phyloP scores from a whole-genome alignment of 1,140 invertebrate genomes.

The Ooceraea biroi region DNA sequence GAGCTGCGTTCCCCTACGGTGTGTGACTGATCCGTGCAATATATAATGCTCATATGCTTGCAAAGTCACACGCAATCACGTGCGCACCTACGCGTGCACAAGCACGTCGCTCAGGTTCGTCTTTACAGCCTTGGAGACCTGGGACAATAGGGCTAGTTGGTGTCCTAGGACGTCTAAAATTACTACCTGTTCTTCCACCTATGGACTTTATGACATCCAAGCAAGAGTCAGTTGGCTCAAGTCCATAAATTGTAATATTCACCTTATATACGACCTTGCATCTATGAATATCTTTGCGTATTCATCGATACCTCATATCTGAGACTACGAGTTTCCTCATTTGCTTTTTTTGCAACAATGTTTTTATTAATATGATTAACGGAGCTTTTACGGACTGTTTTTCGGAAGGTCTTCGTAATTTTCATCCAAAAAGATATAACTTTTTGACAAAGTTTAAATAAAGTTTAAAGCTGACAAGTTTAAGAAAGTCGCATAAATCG shows the following conservation, averaged over 20 bases:
- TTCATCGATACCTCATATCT: background rate
- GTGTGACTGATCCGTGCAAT: slow-evolving; percentile 57
- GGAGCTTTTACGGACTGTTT: too few species aligned
- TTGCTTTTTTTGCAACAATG: too few species aligned
- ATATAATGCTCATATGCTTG: slow-evolving; percentile 40
- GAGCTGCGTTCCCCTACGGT: slow-evolving; percentile 19
- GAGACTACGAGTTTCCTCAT: background rate
- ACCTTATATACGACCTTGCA: background rate
- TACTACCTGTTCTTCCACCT: background rate
- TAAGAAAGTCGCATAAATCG: background rate
- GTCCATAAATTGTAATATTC: background rate
- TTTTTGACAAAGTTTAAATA: too few species aligned
- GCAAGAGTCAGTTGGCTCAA: background rate
- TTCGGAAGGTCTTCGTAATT: too few species aligned
- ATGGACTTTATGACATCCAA: background rate
- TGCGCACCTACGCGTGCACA: background rate
- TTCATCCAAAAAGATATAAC: too few species aligned
- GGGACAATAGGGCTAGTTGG: background rate
- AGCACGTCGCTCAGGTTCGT: background rate
- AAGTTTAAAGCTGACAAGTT: too few species aligned
- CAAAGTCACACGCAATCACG: too few species aligned
- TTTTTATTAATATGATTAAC: too few species aligned
- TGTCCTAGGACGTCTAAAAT: background rate
- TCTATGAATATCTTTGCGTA: background rate
- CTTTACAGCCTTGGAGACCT: background rate